These are phyloP conservation scores for Triops longicaudatus DNA, from an alignment of 1,140 invertebrate genomes.

Conservation along the genomic window DNA sequence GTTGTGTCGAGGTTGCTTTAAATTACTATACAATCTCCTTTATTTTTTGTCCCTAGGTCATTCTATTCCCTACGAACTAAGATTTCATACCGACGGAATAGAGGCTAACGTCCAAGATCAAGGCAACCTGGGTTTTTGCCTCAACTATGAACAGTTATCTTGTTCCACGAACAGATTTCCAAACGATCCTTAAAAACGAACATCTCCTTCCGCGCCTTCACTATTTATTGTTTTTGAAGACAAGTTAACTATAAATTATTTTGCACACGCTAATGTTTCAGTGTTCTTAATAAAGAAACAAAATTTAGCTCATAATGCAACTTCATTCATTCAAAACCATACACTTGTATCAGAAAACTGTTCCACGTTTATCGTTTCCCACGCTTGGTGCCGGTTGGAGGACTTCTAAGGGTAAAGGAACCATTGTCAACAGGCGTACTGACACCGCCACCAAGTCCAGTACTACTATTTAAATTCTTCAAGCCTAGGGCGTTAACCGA, in stretches of 20 bases:
- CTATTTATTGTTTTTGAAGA: neutral
- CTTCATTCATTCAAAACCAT: neutral
- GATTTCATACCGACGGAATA: slow-evolving; percentile 23
- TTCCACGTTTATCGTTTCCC: slow-evolving; percentile 49
- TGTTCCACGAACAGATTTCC: slow-evolving; percentile 18
- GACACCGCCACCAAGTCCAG: neutral
- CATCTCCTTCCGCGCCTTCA: neutral
- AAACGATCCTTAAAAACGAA: neutral
- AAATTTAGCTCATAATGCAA: neutral
- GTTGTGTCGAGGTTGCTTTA: slow-evolving; percentile 33
- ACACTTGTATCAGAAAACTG: neutral
- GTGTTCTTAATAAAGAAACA: neutral
- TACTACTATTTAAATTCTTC: neutral
- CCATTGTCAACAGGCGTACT: slow-evolving; percentile 28
- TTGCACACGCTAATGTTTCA: neutral
- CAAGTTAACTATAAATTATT: neutral
- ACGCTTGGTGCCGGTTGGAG: slow-evolving; percentile 57
- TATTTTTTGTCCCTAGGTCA: neutral
- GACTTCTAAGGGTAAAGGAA: slow-evolving; percentile 60
- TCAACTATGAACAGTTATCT: slow-evolving; percentile 25
- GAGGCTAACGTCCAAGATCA: slow-evolving; percentile 24
- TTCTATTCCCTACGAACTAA: slow-evolving; percentile 22
- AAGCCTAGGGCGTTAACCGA: neutral
- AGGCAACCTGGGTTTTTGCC: slow-evolving; percentile 29
- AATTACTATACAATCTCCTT: neutral